Evolutionary conservation across 2,797 vertebrate species (phyloP).

Genomic region (Hafferia zeledoni): DNA sequence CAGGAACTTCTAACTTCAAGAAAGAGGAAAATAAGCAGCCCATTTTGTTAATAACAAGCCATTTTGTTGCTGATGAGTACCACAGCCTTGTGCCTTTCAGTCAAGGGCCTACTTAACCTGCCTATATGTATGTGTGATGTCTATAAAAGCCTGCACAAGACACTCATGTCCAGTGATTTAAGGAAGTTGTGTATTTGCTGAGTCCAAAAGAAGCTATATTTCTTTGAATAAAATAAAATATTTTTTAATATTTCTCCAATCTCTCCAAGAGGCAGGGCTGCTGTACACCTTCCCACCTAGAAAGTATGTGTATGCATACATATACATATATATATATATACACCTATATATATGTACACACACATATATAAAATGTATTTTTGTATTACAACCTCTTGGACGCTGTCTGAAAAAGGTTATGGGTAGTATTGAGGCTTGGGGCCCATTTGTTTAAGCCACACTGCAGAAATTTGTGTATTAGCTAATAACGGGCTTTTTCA

Average conservation of each 20-base stretch:
- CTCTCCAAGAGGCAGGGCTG: not conserved
- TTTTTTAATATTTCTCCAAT: not conserved
- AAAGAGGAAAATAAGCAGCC: not conserved
- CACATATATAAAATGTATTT: accelerated
- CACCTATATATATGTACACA: no score
- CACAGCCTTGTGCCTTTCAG: not conserved
- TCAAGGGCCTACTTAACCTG: not conserved
- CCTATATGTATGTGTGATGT: accelerated
- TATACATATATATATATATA: not conserved
- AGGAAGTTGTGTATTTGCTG: not conserved
- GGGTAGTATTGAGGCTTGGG: not conserved
- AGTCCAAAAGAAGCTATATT: not conserved
- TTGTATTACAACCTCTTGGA: not conserved
- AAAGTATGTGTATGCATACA: not conserved
- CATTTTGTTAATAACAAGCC: no score
- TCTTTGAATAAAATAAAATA: not conserved
- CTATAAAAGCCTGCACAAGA: not conserved
- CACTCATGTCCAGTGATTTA: not conserved
- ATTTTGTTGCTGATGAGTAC: not conserved
- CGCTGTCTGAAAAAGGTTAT: not conserved
- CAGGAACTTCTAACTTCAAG: not conserved
- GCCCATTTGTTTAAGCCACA: not conserved
- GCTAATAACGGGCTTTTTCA: not conserved
- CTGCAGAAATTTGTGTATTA: not conserved
- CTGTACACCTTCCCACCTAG: not conserved